Evolutionary conservation across 2,888 invertebrate species (phyloP).

Genomic region (Pyrocoelia pectoralis): DNA sequence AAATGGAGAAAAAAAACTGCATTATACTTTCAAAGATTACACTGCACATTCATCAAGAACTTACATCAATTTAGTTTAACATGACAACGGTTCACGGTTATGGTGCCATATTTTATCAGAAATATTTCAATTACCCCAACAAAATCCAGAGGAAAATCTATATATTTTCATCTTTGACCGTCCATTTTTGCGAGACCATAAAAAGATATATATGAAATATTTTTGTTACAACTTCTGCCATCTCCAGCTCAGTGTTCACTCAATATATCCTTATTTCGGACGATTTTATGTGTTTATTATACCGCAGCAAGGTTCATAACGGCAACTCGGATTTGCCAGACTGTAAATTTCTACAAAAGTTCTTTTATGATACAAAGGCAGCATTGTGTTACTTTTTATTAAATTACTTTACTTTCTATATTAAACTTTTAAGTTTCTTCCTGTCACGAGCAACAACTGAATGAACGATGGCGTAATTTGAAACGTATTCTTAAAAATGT

Average conservation of each 20-base stretch:
- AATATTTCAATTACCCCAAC: constrained; percentile 60
- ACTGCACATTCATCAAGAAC: constrained; percentile 29
- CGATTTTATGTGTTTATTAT: constrained; percentile 63
- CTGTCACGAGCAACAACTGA: constrained; percentile 16
- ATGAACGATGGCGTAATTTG: constrained; percentile 14
- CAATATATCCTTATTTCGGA: constrained; percentile 62
- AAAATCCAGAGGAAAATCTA: constrained; percentile 48
- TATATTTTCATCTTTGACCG: constrained; percentile 55
- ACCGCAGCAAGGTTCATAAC: constrained; percentile 60
- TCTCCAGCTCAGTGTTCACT: constrained; percentile 55
- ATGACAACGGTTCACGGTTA: constrained; percentile 55
- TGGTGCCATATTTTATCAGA: constrained; percentile 54
- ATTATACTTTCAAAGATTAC: constrained; percentile 33
- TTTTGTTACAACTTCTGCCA: constrained; percentile 56
- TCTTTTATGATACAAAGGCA: constrained; percentile 46
- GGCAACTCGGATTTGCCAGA: constrained; percentile 56
- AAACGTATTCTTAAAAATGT: constrained; percentile 8
- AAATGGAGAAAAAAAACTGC: constrained; percentile 12
- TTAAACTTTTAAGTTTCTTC: constrained; percentile 35
- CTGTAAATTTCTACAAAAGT: constrained; percentile 56
- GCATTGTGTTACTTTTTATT: constrained; percentile 47
- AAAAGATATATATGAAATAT: constrained; percentile 61
- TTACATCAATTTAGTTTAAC: constrained; percentile 58
- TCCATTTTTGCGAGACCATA: constrained; percentile 53
- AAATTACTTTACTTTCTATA: constrained; percentile 44